Evolutionary conservation across 2,797 vertebrate species (phyloP), one percentile per base, ranked within the genome.

Genomic region (Tiaroga cobitis): DNA sequence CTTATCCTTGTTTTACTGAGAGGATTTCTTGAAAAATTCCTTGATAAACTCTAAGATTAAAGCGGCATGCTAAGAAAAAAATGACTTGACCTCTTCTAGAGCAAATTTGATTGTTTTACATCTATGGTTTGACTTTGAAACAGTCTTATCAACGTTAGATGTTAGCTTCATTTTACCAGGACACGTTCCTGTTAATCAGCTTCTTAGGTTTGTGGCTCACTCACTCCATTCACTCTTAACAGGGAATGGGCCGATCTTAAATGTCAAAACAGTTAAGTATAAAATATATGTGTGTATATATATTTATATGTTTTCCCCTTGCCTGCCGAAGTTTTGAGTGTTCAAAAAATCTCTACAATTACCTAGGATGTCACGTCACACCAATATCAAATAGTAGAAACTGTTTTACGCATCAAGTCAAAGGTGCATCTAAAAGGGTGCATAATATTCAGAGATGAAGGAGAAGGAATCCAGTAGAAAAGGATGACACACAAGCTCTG

Each of bases 121-220:
- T 39, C n/a, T 43, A 43, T 15, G 39, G 10, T 26, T 37, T 29
- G 26, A 72, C 65, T 77, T 34, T 74, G 32, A 68, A 63, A 51
- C 56, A 19, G 32, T 49, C 78, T 84, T 65, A 77, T 70, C 26
- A 56, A 43, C 8, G 19, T 85, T 70, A 67, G 67, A 87, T 4
- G 72, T 75, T 72, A 87, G 94, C 94, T 92, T 95, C 92, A 94
- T 95, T 90, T 95, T 92, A 94, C 86, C 91, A 94, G 93, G 92
- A 91, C 59, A 59, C 9, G 8, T 43, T 91, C 93, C 93, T 91
- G 85, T 90, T 93, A 93, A 94, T 94, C 94, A 94, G 93, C 93
- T 85, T 61, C 85, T 76, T 65, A 65, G 72, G 41, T 68, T 80
- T 70, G 65, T 51, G 74, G 26, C 76, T 69, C 82, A 72, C 67